Conservation (phyloP, 2,113 vertebrate genomes). For the Antechinus flavipes region DNA sequence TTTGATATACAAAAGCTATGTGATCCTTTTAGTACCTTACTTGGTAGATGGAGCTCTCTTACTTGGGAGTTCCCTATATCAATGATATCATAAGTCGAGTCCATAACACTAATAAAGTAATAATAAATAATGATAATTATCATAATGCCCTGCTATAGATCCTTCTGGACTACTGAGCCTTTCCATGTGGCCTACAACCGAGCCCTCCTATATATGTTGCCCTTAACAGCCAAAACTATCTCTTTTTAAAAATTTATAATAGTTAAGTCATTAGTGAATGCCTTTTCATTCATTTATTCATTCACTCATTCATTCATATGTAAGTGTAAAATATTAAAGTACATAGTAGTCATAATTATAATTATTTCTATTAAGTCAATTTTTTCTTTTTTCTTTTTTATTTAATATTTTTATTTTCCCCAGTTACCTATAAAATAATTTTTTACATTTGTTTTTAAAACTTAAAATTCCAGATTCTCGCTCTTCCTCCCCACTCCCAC, state of each 20-base stretch:
- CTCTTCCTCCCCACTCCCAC: no score
- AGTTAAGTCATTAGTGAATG: neutral
- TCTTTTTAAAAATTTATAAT: neutral
- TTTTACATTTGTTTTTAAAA: no score
- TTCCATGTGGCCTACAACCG: neutral
- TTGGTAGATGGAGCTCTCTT: neutral
- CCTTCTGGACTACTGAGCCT: neutral
- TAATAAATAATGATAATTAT: neutral
- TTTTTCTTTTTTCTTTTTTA: no score
- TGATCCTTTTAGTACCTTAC: neutral
- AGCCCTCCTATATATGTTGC: neutral
- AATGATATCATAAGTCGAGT: neutral
- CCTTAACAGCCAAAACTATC: neutral
- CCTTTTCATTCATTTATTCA: neutral
- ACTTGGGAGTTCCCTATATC: neutral
- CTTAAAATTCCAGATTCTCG: no score
- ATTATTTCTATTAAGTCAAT: neutral
- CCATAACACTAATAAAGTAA: neutral
- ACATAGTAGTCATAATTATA: neutral
- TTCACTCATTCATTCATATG: neutral
- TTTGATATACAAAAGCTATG: neutral
- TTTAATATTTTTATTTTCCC: no score
- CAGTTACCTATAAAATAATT: no score
- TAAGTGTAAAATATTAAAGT: neutral
- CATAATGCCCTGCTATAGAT: neutral